phyloP scores from a whole-genome alignment of 2,797 vertebrate genomes.

The Sebastes steindachneri region DNA sequence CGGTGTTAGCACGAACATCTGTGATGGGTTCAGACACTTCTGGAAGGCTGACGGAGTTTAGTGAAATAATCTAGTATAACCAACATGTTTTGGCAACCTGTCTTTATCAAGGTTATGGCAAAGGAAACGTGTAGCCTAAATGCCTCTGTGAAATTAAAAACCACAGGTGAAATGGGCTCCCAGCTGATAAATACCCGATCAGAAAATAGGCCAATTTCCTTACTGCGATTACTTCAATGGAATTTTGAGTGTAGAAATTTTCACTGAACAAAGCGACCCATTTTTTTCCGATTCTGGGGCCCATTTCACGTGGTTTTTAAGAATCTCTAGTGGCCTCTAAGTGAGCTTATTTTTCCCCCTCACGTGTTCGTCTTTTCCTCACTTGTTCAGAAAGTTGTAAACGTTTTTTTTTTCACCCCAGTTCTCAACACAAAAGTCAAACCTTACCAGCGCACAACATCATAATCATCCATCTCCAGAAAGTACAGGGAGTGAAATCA shows the following conservation, averaged over 20 bases:
- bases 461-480: constrained; percentile 31
- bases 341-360: neutral
- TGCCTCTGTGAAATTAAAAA: constrained; percentile 32
- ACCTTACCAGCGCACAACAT: constrained; percentile 12
- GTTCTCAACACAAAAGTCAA: constrained; percentile 8
- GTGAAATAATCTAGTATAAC: constrained; percentile 14
- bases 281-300: constrained; percentile 25
- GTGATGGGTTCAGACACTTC: constrained; percentile 20
- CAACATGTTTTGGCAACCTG: neutral
- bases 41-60: constrained; percentile 21
- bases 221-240: constrained; percentile 10
- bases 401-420: neutral
- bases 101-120: constrained; percentile 29
- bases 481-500: constrained; percentile 21
- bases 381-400: constrained; percentile 4
- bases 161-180: constrained; percentile 8
- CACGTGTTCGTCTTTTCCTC: neutral
- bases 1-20: constrained; percentile 54
- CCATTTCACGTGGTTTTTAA: constrained; percentile 13
- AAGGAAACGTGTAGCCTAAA: constrained; percentile 19
- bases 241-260: constrained; percentile 9
- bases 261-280: constrained; percentile 18
- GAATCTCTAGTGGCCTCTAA: neutral
- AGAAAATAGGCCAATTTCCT: constrained; percentile 23
- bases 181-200: constrained; percentile 25